Conservation (phyloP, 1,140 invertebrate species). For the Druon quercuslanigerum region DNA sequence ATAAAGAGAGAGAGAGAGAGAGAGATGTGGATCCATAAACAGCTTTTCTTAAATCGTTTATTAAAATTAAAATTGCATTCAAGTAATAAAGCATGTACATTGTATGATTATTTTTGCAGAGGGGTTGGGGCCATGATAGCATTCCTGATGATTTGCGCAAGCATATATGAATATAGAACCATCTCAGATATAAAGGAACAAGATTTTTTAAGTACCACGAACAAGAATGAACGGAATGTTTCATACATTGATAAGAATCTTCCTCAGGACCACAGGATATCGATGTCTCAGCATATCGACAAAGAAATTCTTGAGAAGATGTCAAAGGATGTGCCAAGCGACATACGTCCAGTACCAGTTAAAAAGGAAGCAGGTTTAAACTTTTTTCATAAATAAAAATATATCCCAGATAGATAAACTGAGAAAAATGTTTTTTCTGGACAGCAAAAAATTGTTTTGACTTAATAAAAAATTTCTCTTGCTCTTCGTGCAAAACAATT, state of each 20-base stretch:
- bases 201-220: slow-evolving; percentile 64
- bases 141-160: slow-evolving; percentile 78
- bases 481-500: too few relatives aligned
- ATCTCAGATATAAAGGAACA: slow-evolving; percentile 56
- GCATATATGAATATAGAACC: slow-evolving; percentile 75
- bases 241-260: slow-evolving; percentile 68
- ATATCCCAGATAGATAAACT: too few relatives aligned
- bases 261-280: slow-evolving; percentile 56
- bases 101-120: slow-evolving; percentile 64
- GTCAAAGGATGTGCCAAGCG: slow-evolving; percentile 52
- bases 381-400: background rate
- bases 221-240: slow-evolving; percentile 71
- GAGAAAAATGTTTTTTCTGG: too few relatives aligned
- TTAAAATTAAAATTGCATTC: too few relatives aligned
- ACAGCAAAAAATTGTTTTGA: too few relatives aligned
- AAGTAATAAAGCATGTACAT: too few relatives aligned
- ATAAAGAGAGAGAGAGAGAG: too few relatives aligned
- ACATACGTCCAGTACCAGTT: slow-evolving; percentile 34
- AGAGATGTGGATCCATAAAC: too few relatives aligned
- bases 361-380: background rate
- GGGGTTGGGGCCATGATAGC: slow-evolving; percentile 69
- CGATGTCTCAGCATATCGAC: slow-evolving; percentile 59
- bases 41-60: too few relatives aligned
- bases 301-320: slow-evolving; percentile 69
- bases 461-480: too few relatives aligned